phyloP scores from a whole-genome alignment of 2,797 vertebrate genomes.

The Trachops cirrhosus region DNA sequence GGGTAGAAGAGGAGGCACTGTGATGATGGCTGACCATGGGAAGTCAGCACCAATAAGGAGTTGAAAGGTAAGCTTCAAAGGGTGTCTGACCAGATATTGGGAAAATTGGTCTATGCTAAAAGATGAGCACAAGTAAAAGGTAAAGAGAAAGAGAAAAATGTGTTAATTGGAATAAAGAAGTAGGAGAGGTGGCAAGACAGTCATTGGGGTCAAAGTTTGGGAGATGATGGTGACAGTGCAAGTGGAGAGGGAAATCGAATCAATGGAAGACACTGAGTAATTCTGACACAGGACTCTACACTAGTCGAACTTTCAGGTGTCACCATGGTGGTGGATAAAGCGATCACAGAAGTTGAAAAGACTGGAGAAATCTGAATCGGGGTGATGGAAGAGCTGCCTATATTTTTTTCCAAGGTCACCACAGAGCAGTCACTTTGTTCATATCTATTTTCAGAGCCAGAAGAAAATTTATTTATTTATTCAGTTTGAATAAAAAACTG shows the following conservation, averaged over 20 bases:
- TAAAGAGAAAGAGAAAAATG: background rate
- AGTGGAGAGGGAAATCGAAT: background rate
- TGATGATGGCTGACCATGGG: rapidly evolving
- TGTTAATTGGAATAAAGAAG: background rate
- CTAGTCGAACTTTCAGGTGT: background rate
- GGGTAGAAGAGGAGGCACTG: rapidly evolving
- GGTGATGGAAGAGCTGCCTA: background rate
- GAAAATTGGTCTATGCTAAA: background rate
- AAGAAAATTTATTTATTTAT: slow-evolving; percentile 27
- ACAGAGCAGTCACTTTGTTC: background rate
- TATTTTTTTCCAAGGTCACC: background rate
- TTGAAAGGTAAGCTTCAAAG: background rate
- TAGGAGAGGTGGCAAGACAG: background rate
- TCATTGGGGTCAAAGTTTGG: background rate
- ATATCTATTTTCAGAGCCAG: background rate
- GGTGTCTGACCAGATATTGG: background rate
- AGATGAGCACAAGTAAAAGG: too few relatives aligned
- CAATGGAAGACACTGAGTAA: background rate
- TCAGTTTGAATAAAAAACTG: background rate
- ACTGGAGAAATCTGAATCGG: background rate
- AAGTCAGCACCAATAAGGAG: background rate
- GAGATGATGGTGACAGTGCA: too few relatives aligned
- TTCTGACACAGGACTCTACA: rapidly evolving
- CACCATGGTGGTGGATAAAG: rapidly evolving
- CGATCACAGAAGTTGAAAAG: rapidly evolving